phyloP scores from a whole-genome alignment of 2,797 vertebrate genomes.

The Ctenochaetus hawaiiensis region DNA sequence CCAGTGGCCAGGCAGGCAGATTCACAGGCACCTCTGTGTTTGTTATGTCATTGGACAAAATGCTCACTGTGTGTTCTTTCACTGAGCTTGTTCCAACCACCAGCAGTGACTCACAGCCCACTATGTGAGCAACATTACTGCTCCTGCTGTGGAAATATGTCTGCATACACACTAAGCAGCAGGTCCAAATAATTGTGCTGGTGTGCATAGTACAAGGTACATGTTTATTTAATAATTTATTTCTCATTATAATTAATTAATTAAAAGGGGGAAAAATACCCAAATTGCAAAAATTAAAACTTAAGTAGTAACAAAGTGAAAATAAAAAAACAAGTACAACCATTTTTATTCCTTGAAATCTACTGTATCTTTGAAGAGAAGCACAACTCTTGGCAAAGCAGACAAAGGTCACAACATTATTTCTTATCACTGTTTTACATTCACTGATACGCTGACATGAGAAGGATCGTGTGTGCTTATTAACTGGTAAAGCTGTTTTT shows the following conservation, averaged over 20 bases:
- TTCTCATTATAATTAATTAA: too few species aligned
- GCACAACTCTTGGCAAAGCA: too few species aligned
- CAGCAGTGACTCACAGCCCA: constrained; percentile 63
- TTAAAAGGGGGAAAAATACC: too few species aligned
- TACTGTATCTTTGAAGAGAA: too few species aligned
- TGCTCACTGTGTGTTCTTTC: constrained; percentile 44
- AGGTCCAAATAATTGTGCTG: neutral
- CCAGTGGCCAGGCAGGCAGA: constrained; percentile 15
- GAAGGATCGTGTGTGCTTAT: constrained; percentile 36
- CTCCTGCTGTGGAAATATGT: constrained; percentile 22
- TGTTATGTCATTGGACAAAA: constrained; percentile 52
- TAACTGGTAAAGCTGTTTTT: constrained; percentile 13
- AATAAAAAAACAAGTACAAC: neutral
- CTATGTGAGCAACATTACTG: constrained; percentile 26
- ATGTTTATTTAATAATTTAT: too few species aligned
- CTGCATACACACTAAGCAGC: constrained; percentile 15
- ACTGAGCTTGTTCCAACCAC: constrained; percentile 32
- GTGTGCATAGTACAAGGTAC: neutral
- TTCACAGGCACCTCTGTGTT: constrained; percentile 37
- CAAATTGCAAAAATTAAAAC: too few species aligned
- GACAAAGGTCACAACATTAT: neutral
- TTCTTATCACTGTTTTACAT: neutral
- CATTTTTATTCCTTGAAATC: too few species aligned
- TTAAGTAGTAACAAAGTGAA: too few species aligned
- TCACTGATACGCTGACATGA: constrained; percentile 1